Evolutionary conservation across 2,113 vertebrate genomes (phyloP), one percentile per base, ranked within the genome.

Genomic region (Vicugna pacos): DNA sequence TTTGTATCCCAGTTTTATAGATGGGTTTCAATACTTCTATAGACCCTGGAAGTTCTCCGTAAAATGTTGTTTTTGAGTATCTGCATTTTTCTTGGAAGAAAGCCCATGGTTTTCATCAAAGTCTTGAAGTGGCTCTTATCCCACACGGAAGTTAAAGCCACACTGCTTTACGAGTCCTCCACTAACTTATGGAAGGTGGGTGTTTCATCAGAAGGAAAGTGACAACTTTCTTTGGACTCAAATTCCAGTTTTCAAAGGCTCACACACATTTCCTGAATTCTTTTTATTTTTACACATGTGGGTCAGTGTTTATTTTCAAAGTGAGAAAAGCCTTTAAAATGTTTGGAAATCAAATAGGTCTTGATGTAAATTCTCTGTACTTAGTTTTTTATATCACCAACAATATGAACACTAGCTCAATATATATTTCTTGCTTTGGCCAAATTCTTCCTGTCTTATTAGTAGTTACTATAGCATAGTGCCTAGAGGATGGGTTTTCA

Each of bases 301-400:
- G 38, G 14, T 60, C 60, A 77, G 15, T 52, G 14, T 65, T 89
- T 86, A 56, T 70, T 92, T 89, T 83, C 38, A 95, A 54, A 67
- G n/a, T 77, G 17, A 95, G 17, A 52, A 93, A 85, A 77, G 5
- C 56, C n/a, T 67, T 88, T 62, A 88, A 48, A 48, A 85, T 84
- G 35, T 83, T 81, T 48, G 17, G 14, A 88, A 96, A 58, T 91
- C 14, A 64, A 35, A 48, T 5, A 54, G 15, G 9, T 79, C 42
- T 97, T 94, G 32, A 79, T 35, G 15, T 30, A 89, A 93, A 93
- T 89, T 96, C 46, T 92, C 46, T n/a, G 35, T 24, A 76, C 4
- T 48, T 67, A 80, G 46, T 60, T 92, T 75, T 92, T 81, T 54
- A 65, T 30, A 81, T 81, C 32, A 35, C 28, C 77, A 85, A 26